phyloP scores from a whole-genome alignment of 2,113 vertebrate species.

The Neogobius melanostomus region DNA sequence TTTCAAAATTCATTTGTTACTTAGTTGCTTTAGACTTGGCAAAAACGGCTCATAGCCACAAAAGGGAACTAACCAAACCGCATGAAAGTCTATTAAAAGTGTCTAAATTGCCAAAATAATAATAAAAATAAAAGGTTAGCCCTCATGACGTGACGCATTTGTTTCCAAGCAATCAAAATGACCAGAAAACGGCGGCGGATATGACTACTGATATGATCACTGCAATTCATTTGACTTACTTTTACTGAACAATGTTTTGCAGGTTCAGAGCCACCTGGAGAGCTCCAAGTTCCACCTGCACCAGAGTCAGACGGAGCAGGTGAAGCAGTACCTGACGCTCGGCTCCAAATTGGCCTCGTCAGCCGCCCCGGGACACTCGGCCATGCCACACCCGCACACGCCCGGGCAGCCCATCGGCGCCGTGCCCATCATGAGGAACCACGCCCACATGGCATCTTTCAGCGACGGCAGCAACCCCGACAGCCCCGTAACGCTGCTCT shows the following conservation, averaged over 20 bases:
- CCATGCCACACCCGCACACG: conserved; percentile 72
- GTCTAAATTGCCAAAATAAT: too few relatives aligned
- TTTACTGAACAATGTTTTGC: background rate
- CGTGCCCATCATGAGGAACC: conserved; percentile 74
- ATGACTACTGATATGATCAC: too few relatives aligned
- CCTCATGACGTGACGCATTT: too few relatives aligned
- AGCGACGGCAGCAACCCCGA: conserved; percentile 73
- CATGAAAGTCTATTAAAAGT: too few relatives aligned
- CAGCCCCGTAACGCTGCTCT: conserved; percentile 81
- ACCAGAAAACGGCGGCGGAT: too few relatives aligned
- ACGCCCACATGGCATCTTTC: conserved; percentile 74
- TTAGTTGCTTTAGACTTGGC: background rate
- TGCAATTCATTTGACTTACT: too few relatives aligned
- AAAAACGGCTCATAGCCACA: background rate
- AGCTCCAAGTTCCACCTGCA: conserved; percentile 87
- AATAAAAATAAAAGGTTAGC: too few relatives aligned
- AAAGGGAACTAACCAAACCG: too few relatives aligned
- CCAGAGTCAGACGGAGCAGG: conserved; percentile 85
- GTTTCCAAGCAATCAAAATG: too few relatives aligned
- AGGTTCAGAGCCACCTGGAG: conserved; percentile 91
- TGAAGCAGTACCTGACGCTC: conserved; percentile 88
- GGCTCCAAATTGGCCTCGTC: conserved; percentile 84
- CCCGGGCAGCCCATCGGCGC: conserved; percentile 70
- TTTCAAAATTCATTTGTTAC: background rate
- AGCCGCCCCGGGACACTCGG: conserved; percentile 69